Conservation (phyloP, 2,113 vertebrate species). For the Rhodinocichla rosea region DNA sequence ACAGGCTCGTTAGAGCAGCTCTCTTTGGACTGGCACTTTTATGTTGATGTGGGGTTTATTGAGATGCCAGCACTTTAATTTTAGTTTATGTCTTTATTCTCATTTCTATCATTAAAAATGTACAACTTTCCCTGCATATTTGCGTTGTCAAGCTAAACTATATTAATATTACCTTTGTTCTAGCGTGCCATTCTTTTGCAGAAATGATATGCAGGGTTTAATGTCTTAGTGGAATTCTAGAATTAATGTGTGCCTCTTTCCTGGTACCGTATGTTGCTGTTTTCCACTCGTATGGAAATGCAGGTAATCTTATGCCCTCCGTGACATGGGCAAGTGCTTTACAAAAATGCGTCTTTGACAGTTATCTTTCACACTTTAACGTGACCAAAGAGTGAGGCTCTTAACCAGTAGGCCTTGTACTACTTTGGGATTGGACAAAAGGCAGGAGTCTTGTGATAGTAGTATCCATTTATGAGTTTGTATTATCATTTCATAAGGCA, state of each 20-base stretch:
- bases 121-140: neutral
- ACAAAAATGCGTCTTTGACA: constrained; percentile 50
- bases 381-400: constrained; percentile 46
- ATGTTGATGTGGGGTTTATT: constrained; percentile 19
- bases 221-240: neutral
- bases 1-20: constrained; percentile 52
- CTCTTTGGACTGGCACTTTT: constrained; percentile 44
- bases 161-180: neutral
- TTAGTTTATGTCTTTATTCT: neutral
- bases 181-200: neutral
- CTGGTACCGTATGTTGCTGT: constrained; percentile 21
- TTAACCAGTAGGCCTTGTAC: constrained; percentile 39
- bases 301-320: neutral
- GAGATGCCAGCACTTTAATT: constrained; percentile 17
- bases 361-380: constrained; percentile 48
- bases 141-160: neutral
- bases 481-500: constrained; percentile 95
- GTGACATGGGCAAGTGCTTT: constrained; percentile 30
- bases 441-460: constrained; percentile 66
- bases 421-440: constrained; percentile 67
- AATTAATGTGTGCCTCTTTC: constrained; percentile 12
- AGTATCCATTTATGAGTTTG: constrained; percentile 72
- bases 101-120: neutral
- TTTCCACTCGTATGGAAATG: constrained; percentile 52
- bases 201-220: neutral